Evolutionary conservation across 2,888 invertebrate species (phyloP).

Genomic region (Spodoptera picta): DNA sequence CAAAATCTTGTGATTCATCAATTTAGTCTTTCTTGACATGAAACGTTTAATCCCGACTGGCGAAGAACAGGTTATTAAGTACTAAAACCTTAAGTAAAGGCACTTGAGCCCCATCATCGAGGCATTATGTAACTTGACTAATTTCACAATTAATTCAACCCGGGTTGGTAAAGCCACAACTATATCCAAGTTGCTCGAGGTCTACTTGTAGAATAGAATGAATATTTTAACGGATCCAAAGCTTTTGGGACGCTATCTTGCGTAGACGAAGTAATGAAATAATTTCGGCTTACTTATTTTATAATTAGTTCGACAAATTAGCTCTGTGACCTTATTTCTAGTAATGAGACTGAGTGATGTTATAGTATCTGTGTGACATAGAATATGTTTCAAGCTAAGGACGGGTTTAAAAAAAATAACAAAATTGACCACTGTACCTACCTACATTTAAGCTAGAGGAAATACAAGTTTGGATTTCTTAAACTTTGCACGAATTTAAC

Average conservation of each 20-base stretch:
- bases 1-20: slow-evolving; percentile 47
- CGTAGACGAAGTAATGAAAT: slow-evolving; percentile 15
- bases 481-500: too few relatives aligned
- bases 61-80: slow-evolving; percentile 67
- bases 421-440: too few relatives aligned
- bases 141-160: slow-evolving; percentile 65
- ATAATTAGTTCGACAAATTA: neutral
- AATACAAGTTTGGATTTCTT: too few relatives aligned
- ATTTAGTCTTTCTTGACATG: slow-evolving; percentile 51
- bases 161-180: slow-evolving; percentile 54
- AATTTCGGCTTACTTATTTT: slow-evolving; percentile 6
- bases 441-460: too few relatives aligned
- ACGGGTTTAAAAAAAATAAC: too few relatives aligned
- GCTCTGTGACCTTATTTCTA: too few relatives aligned
- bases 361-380: too few relatives aligned
- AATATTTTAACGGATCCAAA: slow-evolving; percentile 38
- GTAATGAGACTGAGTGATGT: too few relatives aligned
- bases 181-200: slow-evolving; percentile 46
- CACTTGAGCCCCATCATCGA: slow-evolving; percentile 55
- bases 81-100: slow-evolving; percentile 67
- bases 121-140: slow-evolving; percentile 63
- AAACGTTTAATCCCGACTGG: slow-evolving; percentile 58
- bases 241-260: slow-evolving; percentile 8
- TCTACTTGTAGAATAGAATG: slow-evolving; percentile 28
- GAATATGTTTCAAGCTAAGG: too few relatives aligned